Evolutionary conservation across 1,140 invertebrate genomes (phyloP).

Genomic region (Leptonema lineaticorne): DNA sequence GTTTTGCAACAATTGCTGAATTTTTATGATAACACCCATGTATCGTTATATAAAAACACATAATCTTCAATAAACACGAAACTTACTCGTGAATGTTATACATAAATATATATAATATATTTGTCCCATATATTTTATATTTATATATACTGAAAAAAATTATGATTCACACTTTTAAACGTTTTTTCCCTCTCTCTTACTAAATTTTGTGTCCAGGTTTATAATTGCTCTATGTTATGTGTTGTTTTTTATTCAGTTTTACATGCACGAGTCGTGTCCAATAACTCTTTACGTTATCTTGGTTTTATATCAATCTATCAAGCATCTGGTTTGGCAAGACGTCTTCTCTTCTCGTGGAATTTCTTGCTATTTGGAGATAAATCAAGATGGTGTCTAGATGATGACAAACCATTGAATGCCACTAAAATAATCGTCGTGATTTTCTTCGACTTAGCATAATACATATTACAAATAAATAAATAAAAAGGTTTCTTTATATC

Average conservation of each 20-base stretch:
- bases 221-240: not conserved
- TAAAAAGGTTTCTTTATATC: no score
- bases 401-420: not conserved
- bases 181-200: not conserved
- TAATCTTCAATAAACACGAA: no score
- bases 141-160: not conserved
- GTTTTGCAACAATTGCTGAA: no score
- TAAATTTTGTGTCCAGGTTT: not conserved
- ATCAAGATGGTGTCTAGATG: conserved; percentile 9
- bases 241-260: not conserved
- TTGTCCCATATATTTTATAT: not conserved
- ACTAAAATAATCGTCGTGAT: not conserved
- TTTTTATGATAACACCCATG: no score
- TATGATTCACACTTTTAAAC: not conserved
- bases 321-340: conserved; percentile 8
- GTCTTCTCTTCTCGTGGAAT: not conserved
- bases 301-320: conserved; percentile 1
- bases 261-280: conserved; percentile 9
- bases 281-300: conserved; percentile 11
- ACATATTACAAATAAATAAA: no score
- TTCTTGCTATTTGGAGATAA: not conserved
- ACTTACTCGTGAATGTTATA: no score
- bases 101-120: not conserved
- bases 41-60: no score
- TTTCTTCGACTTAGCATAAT: no score